Evolutionary conservation across 2,113 vertebrate genomes (phyloP).

Genomic region (Argyrosomus japonicus): DNA sequence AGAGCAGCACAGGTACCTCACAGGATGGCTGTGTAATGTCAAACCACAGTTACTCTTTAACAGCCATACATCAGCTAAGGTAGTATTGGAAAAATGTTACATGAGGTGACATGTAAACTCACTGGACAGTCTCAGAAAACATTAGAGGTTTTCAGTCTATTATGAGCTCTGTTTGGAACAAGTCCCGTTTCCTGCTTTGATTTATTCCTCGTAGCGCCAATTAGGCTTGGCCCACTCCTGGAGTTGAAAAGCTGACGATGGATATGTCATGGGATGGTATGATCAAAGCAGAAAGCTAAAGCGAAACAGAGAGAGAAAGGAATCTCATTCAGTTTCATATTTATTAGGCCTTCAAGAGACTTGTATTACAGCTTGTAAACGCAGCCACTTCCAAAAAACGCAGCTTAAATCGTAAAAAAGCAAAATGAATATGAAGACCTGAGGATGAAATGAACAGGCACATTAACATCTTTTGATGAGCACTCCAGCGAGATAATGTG

Average conservation of each 20-base stretch:
- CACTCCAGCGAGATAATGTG: constrained; percentile 72
- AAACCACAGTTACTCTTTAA: constrained; percentile 65
- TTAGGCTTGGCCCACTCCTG: constrained; percentile 80
- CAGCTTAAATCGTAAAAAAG: constrained; percentile 71
- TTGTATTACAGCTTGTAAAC: constrained; percentile 76
- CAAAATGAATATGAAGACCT: constrained; percentile 77
- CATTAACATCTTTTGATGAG: constrained; percentile 74
- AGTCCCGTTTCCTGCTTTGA: constrained; percentile 82
- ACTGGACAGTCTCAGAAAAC: constrained; percentile 67
- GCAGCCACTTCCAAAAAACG: constrained; percentile 70
- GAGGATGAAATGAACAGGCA: constrained; percentile 74
- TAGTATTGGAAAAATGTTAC: constrained; percentile 65
- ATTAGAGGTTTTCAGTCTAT: constrained; percentile 65
- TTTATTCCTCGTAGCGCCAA: constrained; percentile 82
- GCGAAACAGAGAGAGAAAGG: constrained; percentile 64
- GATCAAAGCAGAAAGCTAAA: constrained; percentile 78
- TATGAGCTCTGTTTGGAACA: constrained; percentile 76
- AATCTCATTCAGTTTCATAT: constrained; percentile 78
- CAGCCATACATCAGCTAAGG: constrained; percentile 66
- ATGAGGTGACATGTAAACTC: constrained; percentile 69
- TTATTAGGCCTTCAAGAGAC: constrained; percentile 80
- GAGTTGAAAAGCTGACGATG: constrained; percentile 79
- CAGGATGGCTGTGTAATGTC: constrained; percentile 74
- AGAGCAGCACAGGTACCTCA: constrained; percentile 77
- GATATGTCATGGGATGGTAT: constrained; percentile 81